These are phyloP conservation scores for Struthidea cinerea DNA, from an alignment of 2,113 vertebrate genomes.

Conservation along the genomic window DNA sequence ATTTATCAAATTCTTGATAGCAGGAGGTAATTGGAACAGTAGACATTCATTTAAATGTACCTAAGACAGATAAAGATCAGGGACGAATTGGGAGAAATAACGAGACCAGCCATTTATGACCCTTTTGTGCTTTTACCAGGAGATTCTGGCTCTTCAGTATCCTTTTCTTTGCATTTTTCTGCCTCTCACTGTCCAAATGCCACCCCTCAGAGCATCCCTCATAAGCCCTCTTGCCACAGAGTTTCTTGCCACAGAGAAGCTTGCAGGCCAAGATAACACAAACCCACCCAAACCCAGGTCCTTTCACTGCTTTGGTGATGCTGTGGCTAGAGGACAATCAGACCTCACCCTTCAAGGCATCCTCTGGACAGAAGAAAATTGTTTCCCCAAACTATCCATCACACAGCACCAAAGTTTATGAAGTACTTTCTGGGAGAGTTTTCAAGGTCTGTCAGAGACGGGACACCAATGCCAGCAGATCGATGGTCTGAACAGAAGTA, in stretches of 20 bases:
- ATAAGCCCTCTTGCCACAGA: neutral
- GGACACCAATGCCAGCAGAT: neutral
- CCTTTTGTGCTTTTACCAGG: neutral
- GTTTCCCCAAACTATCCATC: neutral
- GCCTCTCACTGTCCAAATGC: neutral
- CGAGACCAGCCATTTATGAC: neutral
- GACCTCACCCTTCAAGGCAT: neutral
- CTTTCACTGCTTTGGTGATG: neutral
- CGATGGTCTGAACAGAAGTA: neutral
- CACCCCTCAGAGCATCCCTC: neutral
- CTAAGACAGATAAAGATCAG: neutral
- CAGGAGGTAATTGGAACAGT: neutral
- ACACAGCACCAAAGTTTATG: neutral
- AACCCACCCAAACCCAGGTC: neutral
- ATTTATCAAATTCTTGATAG: neutral
- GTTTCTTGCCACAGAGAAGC: neutral
- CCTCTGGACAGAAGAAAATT: neutral
- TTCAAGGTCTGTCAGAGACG: neutral
- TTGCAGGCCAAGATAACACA: neutral
- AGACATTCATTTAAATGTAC: neutral
- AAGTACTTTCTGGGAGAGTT: neutral
- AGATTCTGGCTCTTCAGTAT: neutral
- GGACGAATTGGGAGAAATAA: neutral
- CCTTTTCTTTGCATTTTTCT: neutral
- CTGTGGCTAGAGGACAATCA: neutral